A percentile compares a stretch with the other conserved stretches of the same genome.
Evolutionary conservation across 2,797 vertebrate genomes (phyloP).

Genomic region (Cossypha heuglini): DNA sequence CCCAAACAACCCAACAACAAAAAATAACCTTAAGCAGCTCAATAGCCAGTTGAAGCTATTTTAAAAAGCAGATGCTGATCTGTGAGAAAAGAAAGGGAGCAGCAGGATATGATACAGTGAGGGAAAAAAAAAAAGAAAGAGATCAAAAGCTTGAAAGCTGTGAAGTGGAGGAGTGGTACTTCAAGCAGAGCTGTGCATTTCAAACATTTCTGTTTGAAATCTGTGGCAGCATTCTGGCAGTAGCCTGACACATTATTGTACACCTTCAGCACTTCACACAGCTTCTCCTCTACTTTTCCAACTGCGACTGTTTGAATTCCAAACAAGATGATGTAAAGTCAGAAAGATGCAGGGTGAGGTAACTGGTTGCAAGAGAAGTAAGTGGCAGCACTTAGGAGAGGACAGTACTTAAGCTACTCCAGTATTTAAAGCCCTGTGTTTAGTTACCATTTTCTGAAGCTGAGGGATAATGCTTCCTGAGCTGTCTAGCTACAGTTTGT

Average conservation of each 20-base stretch:
- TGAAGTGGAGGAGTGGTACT: not conserved
- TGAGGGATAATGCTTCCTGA: not conserved
- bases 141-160: not conserved
- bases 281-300: not conserved
- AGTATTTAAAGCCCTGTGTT: not conserved
- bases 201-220: not conserved
- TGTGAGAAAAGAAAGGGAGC: slow-evolving; percentile 28
- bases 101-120: not conserved
- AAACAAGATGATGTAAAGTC: not conserved
- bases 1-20: slow-evolving; percentile 24
- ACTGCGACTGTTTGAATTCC: not conserved
- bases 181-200: not conserved
- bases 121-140: not conserved
- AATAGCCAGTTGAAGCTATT: not conserved
- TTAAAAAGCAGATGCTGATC: slow-evolving; percentile 25
- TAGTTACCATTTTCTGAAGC: not conserved
- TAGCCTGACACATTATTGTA: not conserved
- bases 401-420: not conserved
- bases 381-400: not conserved
- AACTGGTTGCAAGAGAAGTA: not conserved
- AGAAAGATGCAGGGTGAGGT: not conserved
- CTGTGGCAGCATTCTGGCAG: not conserved
- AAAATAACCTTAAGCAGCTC: slow-evolving; percentile 23
- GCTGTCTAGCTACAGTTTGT: not conserved
- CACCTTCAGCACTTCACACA: not conserved